Evolutionary conservation across 1,140 invertebrate genomes (phyloP).

Genomic region (Nephila pilipes): DNA sequence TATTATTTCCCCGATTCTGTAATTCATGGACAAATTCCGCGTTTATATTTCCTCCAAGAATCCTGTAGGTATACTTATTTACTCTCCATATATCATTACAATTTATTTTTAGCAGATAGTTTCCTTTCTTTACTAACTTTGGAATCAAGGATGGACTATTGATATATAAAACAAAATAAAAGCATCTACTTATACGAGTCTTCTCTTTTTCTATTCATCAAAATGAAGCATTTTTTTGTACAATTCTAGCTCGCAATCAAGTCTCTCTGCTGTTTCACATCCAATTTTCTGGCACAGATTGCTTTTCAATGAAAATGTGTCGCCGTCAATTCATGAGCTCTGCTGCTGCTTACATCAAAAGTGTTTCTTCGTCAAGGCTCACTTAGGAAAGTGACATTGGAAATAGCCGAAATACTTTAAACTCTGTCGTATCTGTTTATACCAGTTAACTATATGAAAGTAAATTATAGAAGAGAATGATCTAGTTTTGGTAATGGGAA

Average conservation of each 20-base stretch:
- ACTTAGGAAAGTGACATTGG: background rate
- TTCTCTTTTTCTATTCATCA: slow-evolving; percentile 32
- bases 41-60: no score
- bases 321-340: slow-evolving; percentile 3
- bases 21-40: no score
- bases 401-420: background rate
- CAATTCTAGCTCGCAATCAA: background rate
- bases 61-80: no score
- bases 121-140: no score
- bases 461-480: background rate
- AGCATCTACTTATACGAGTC: slow-evolving; percentile 19
- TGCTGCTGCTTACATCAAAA: slow-evolving; percentile 10
- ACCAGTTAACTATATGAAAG: slow-evolving; percentile 24
- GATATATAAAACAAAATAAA: slow-evolving; percentile 7
- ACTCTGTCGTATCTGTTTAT: slow-evolving; percentile 4
- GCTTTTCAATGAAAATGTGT: background rate
- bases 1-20: no score
- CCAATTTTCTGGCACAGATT: background rate
- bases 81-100: no score
- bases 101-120: no score
- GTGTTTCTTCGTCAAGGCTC: background rate
- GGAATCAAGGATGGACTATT: background rate
- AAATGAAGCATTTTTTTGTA: background rate
- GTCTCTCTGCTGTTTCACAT: background rate
- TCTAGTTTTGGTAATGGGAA: no score